Conservation (phyloP, 2,113 vertebrate genomes). For the Lepus timidus region DNA sequence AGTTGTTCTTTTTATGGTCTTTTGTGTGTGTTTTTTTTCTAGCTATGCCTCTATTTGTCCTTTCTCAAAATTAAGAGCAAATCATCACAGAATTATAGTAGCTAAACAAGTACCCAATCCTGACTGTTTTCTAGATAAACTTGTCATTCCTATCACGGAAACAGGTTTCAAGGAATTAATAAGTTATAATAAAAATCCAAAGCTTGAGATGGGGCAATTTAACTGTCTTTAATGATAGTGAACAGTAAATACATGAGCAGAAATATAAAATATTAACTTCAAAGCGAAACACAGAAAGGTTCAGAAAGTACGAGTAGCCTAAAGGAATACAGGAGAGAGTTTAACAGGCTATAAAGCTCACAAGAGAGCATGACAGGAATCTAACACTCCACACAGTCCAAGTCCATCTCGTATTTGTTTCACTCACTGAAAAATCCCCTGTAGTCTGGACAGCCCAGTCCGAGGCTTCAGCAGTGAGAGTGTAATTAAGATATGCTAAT, state of each 20-base stretch:
- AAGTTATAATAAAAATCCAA: constrained; percentile 68
- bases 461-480: constrained; percentile 56
- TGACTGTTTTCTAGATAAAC: constrained; percentile 14
- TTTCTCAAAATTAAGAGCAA: constrained; percentile 46
- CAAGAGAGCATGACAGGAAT: constrained; percentile 70
- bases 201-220: constrained; percentile 63
- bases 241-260: constrained; percentile 74
- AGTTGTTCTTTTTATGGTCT: neutral
- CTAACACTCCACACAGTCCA: constrained; percentile 48
- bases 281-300: constrained; percentile 69
- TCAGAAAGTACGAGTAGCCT: constrained; percentile 69
- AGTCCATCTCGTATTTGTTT: constrained; percentile 69
- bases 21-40: neutral
- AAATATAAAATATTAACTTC: constrained; percentile 80
- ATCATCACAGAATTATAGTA: neutral
- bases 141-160: constrained; percentile 68
- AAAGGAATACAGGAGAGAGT: constrained; percentile 50
- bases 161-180: constrained; percentile 64
- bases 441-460: constrained; percentile 35
- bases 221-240: constrained; percentile 69
- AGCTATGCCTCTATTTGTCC: neutral
- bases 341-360: constrained; percentile 66
- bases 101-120: constrained; percentile 35
- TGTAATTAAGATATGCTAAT: constrained; percentile 81
- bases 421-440: constrained; percentile 71